Percentiles rank a stretch among this genome's conserved stretches.
Evolutionary conservation across 1,140 invertebrate species (phyloP).

Genomic region (Sinonovacula constricta): DNA sequence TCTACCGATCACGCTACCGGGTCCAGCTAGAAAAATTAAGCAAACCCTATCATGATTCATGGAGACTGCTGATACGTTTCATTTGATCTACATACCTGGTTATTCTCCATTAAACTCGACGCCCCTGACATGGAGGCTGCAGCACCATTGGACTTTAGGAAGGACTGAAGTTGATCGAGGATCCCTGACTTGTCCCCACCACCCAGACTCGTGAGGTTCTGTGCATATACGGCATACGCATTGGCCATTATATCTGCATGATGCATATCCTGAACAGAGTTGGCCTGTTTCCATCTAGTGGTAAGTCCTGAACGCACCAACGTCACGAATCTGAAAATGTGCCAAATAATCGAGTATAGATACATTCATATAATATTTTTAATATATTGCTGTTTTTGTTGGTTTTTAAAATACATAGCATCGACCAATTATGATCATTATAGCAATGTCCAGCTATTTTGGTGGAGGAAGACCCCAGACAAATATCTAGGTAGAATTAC

Average conservation of each 20-base stretch:
- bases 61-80: too few relatives aligned
- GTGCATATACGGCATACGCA: slow-evolving; percentile 52
- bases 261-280: slow-evolving; percentile 40
- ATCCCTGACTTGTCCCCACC: slow-evolving; percentile 23
- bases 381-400: background rate
- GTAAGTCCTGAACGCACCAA: background rate
- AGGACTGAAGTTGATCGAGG: slow-evolving; percentile 39
- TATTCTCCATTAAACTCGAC: background rate
- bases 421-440: too few relatives aligned
- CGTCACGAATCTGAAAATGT: background rate
- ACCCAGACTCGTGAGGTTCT: slow-evolving; percentile 33
- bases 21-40: too few relatives aligned
- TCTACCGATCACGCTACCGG: too few relatives aligned
- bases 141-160: slow-evolving; percentile 50
- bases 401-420: background rate
- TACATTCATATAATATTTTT: background rate
- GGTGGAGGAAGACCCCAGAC: too few relatives aligned
- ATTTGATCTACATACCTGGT: too few relatives aligned
- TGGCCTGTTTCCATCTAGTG: background rate
- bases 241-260: slow-evolving; percentile 65
- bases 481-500: too few relatives aligned
- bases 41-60: too few relatives aligned
- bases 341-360: background rate
- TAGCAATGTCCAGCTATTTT: too few relatives aligned
- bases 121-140: slow-evolving; percentile 1